Percentiles rank a stretch among this genome's conserved stretches.
phyloP scores from a whole-genome alignment of 2,113 vertebrate genomes.

The Myotis davidii region DNA sequence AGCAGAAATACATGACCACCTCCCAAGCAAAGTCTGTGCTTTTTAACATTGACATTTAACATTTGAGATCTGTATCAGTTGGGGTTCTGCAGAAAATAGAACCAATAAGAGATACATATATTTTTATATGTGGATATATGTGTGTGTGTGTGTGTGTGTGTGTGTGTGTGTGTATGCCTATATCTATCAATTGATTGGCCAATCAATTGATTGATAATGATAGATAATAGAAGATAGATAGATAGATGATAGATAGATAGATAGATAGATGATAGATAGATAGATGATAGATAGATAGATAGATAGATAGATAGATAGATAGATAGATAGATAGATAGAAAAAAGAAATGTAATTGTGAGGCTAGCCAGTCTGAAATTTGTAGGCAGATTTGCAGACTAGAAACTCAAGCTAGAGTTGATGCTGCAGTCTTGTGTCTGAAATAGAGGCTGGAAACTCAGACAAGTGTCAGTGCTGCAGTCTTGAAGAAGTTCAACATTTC shows the following conservation, averaged over 20 bases:
- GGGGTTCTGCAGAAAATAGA: conserved; percentile 30
- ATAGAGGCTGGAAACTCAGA: neutral
- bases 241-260: neutral
- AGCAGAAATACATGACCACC: no score
- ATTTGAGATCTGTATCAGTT: neutral
- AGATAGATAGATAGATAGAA: neutral
- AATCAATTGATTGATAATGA: neutral
- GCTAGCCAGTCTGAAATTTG: neutral
- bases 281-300: neutral
- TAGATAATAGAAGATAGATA: neutral
- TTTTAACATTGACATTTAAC: neutral
- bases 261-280: neutral
- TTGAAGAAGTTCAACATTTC: neutral
- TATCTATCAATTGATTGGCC: no score
- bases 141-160: no score
- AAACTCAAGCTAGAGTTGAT: neutral
- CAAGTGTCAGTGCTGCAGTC: neutral
- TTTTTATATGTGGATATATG: neutral
- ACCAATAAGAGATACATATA: neutral
- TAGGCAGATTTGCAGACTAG: neutral
- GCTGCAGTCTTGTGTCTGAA: neutral
- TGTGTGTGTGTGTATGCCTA: no score
- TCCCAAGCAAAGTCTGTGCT: neutral
- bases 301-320: neutral
- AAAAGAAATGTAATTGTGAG: neutral